Conservation (phyloP, 2,113 vertebrate genomes). For the Tachuris rubrigastra region DNA sequence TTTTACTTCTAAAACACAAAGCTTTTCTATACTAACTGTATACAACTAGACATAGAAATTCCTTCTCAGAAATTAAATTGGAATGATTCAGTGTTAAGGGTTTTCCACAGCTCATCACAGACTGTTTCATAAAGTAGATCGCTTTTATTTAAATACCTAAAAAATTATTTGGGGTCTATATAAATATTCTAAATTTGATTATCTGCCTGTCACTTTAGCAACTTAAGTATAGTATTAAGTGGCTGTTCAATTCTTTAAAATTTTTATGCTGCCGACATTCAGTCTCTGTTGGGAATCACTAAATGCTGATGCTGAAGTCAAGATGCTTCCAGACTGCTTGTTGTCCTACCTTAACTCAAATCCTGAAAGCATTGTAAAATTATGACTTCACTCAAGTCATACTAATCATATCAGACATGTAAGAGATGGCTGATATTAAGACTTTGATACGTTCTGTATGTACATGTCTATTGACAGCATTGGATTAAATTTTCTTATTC, state of each 20-base stretch:
- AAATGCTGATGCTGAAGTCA: neutral
- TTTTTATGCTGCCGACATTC: neutral
- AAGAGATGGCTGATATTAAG: neutral
- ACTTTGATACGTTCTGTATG: neutral
- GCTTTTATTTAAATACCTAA: neutral
- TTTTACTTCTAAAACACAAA: neutral
- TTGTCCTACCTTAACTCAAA: neutral
- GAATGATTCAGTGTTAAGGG: neutral
- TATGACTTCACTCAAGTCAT: neutral
- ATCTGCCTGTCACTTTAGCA: neutral
- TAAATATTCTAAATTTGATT: neutral
- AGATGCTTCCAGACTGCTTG: neutral
- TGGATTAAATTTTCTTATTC: neutral
- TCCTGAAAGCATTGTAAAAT: neutral
- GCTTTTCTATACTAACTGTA: neutral
- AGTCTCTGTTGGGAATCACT: neutral
- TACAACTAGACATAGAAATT: neutral
- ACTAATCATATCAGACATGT: neutral
- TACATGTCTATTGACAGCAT: neutral
- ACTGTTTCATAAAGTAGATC: neutral
- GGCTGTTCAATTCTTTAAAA: neutral
- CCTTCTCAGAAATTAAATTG: neutral
- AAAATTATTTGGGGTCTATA: neutral
- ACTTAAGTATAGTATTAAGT: neutral
- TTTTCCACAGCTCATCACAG: neutral